Evolutionary conservation across 2,888 invertebrate species (phyloP).

Genomic region (Lasioglossum lativentre): DNA sequence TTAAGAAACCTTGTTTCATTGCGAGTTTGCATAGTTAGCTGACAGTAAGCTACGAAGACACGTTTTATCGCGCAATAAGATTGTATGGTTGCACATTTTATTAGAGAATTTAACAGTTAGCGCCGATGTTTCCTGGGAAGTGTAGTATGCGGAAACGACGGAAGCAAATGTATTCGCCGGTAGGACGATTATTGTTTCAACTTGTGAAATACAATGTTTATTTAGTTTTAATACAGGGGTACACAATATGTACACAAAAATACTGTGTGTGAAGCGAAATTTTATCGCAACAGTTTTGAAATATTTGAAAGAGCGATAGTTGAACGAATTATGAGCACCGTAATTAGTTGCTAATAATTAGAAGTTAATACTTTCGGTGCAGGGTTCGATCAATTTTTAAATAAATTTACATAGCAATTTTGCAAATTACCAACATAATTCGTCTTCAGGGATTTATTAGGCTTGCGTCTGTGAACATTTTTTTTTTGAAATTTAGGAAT

Average conservation of each 20-base stretch:
- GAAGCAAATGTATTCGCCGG: background rate
- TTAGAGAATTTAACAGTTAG: background rate
- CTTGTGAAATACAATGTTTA: background rate
- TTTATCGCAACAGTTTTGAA: too few species aligned
- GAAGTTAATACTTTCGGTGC: too few species aligned
- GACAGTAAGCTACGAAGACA: background rate
- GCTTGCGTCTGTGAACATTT: too few species aligned
- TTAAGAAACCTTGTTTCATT: background rate
- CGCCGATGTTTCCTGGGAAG: background rate
- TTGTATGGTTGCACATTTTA: background rate
- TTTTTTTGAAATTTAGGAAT: too few species aligned
- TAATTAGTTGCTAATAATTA: too few species aligned
- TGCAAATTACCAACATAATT: too few species aligned
- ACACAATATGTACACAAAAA: too few species aligned
- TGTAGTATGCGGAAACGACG: background rate
- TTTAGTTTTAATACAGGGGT: background rate
- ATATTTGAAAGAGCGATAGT: too few species aligned
- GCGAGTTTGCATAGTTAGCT: background rate
- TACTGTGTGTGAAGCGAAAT: background rate
- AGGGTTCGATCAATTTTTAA: too few species aligned
- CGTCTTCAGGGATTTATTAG: too few species aligned
- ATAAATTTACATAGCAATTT: too few species aligned
- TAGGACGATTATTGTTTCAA: background rate
- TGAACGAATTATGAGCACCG: too few species aligned
- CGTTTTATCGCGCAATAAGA: background rate